A percentile compares a stretch with the other conserved stretches of the same genome.
Evolutionary conservation across 2,888 invertebrate genomes (phyloP).

Genomic region (Archaeoteleia sp.): DNA sequence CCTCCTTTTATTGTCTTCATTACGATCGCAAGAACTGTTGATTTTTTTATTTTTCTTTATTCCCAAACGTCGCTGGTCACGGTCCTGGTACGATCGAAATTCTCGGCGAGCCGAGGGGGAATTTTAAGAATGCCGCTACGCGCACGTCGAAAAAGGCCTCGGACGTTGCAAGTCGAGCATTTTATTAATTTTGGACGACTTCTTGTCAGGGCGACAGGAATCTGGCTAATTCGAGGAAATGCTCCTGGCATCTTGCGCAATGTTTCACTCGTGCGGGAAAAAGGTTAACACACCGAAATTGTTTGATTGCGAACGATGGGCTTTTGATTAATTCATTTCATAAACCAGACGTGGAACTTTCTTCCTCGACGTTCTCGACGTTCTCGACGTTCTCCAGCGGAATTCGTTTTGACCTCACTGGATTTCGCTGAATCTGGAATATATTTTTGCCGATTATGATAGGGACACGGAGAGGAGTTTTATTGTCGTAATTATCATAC

Average conservation of each 20-base stretch:
- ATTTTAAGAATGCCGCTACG: constrained; percentile 48
- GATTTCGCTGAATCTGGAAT: too few relatives aligned
- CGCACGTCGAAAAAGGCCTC: constrained; percentile 45
- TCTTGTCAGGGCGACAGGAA: constrained; percentile 41
- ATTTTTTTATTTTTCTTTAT: constrained; percentile 5
- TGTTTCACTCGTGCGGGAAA: constrained; percentile 24
- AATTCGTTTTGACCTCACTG: too few relatives aligned
- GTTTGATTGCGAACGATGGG: constrained; percentile 18
- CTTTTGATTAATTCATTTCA: constrained; percentile 28
- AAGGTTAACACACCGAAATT: constrained; percentile 29
- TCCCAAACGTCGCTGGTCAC: neutral
- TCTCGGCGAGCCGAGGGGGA: constrained; percentile 42
- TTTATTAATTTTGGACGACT: constrained; percentile 49
- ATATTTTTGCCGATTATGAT: too few relatives aligned
- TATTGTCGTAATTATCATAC: too few relatives aligned
- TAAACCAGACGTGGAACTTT: too few relatives aligned
- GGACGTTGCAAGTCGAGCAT: constrained; percentile 42
- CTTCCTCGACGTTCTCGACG: too few relatives aligned
- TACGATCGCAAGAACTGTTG: too few relatives aligned
- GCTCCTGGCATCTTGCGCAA: constrained; percentile 23
- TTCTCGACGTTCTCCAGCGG: too few relatives aligned
- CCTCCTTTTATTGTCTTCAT: too few relatives aligned
- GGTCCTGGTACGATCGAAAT: constrained; percentile 46
- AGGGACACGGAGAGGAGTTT: too few relatives aligned
- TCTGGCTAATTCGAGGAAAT: constrained; percentile 43